Conservation (phyloP, 2,113 vertebrate species). For the Microtus richardsoni region DNA sequence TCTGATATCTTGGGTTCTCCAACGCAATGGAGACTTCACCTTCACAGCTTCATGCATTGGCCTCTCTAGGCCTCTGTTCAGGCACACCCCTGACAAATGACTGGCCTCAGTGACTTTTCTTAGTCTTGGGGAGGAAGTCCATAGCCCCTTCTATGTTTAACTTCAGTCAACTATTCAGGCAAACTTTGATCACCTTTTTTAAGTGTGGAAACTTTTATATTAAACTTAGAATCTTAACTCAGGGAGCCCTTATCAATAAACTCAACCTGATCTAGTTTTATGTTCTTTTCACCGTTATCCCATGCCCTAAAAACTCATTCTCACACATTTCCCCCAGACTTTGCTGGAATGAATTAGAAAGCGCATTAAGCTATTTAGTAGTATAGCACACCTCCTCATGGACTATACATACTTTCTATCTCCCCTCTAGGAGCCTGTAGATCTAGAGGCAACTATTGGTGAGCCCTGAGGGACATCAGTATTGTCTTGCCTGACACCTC, state of each 20-base stretch:
- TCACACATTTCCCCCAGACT: neutral
- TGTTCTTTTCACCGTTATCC: neutral
- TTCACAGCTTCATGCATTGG: too few species aligned
- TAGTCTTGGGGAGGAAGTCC: too few species aligned
- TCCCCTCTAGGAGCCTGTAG: neutral
- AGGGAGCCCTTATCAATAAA: neutral
- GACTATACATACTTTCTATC: neutral
- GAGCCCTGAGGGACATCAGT: neutral
- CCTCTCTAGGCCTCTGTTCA: too few species aligned
- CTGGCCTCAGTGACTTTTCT: too few species aligned
- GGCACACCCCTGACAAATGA: too few species aligned
- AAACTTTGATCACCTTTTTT: neutral
- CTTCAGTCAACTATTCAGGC: neutral
- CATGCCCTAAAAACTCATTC: neutral
- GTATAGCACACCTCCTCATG: neutral
- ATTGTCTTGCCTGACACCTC: neutral
- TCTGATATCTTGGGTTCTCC: too few species aligned
- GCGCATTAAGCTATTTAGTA: neutral
- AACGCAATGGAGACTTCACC: too few species aligned
- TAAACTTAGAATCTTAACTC: neutral
- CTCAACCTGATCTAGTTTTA: neutral
- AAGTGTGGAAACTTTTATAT: neutral
- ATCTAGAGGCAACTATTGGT: neutral
- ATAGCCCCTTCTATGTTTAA: too few species aligned
- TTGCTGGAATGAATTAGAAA: neutral